These are phyloP conservation scores for Rhagonycha lutea DNA, from an alignment of 2,888 invertebrate species.

Conservation along the genomic window DNA sequence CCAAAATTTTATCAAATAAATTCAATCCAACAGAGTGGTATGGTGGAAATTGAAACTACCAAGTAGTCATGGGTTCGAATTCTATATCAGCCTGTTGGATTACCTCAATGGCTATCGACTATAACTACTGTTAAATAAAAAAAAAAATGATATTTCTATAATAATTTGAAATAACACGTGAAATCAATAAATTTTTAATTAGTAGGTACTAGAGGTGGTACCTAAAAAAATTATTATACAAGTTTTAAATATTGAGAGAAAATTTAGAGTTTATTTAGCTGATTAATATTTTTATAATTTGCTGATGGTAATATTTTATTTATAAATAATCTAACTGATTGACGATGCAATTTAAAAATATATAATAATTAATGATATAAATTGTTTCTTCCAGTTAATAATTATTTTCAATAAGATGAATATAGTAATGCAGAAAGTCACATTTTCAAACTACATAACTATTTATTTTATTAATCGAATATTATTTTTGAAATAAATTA, in stretches of 20 bases:
- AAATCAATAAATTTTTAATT: too few species aligned
- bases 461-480: not conserved
- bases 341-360: not conserved
- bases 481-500: not conserved
- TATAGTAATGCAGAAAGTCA: not conserved
- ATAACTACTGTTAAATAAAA: too few species aligned
- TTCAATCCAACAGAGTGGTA: too few species aligned
- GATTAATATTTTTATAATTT: not conserved
- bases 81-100: too few species aligned
- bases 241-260: not conserved
- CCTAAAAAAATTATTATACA: too few species aligned
- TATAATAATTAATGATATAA: not conserved
- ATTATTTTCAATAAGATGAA: not conserved
- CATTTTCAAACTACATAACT: not conserved
- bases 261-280: not conserved
- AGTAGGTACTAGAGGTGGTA: too few species aligned
- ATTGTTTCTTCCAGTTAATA: not conserved
- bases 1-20: too few species aligned
- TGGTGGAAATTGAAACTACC: too few species aligned
- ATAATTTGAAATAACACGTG: too few species aligned
- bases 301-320: not conserved
- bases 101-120: too few species aligned
- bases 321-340: not conserved
- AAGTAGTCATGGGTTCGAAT: too few species aligned
- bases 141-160: too few species aligned